phyloP scores from a whole-genome alignment of 2,888 invertebrate species.

The Xestobium rufovillosum region DNA sequence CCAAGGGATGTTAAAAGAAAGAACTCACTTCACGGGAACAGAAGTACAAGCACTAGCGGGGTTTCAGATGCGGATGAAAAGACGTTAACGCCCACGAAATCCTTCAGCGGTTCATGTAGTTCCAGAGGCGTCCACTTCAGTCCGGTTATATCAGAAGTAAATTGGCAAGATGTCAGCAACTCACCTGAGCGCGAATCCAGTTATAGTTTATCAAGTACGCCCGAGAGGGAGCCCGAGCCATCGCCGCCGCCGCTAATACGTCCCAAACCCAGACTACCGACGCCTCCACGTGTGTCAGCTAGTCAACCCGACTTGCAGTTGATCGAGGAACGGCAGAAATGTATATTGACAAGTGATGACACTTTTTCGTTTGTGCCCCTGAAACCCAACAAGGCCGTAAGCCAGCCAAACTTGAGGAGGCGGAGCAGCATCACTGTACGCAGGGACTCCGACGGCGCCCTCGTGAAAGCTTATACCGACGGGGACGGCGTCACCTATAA shows the following conservation, averaged over 20 bases:
- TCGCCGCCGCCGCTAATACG: conserved; percentile 21
- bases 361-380: conserved; percentile 22
- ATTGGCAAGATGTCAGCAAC: conserved; percentile 55
- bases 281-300: conserved; percentile 27
- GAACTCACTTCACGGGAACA: conserved; percentile 41
- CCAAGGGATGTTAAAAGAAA: conserved; percentile 52
- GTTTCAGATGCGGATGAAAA: conserved; percentile 37
- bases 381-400: conserved; percentile 22
- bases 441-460: conserved; percentile 34
- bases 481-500: conserved; percentile 37
- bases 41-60: conserved; percentile 39
- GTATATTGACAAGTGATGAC: too few relatives aligned
- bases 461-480: conserved; percentile 37
- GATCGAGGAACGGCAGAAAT: neutral
- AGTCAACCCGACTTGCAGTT: conserved; percentile 36
- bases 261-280: conserved; percentile 24
- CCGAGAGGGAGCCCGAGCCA: conserved; percentile 29
- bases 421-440: conserved; percentile 34
- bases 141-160: conserved; percentile 71
- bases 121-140: conserved; percentile 65
- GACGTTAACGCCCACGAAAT: conserved; percentile 31
- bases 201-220: conserved; percentile 36
- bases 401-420: conserved; percentile 24
- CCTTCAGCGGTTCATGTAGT: conserved; percentile 32
- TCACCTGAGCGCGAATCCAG: conserved; percentile 36